Evolutionary conservation across 2,113 vertebrate species (phyloP).

Genomic region (Pavo muticus): DNA sequence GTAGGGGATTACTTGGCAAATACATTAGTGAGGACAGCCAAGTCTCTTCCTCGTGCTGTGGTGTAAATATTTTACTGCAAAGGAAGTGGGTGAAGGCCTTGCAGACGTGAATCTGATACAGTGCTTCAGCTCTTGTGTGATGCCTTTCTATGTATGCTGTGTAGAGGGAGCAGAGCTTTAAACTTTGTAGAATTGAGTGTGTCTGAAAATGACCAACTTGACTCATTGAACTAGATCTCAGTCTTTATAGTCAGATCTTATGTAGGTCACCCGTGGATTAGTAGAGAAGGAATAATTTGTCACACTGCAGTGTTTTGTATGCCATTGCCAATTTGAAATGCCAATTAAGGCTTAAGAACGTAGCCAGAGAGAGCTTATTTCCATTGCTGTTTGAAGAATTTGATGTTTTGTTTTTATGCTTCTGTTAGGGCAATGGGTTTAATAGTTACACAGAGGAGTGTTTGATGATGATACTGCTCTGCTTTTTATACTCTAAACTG

Average conservation of each 20-base stretch:
- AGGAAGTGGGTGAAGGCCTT: not conserved
- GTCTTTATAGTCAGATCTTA: not conserved
- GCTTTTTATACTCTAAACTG: not conserved
- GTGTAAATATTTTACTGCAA: not conserved
- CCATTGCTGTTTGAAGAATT: not conserved
- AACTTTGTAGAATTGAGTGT: not conserved
- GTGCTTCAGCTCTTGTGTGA: not conserved
- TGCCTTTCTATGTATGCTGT: not conserved
- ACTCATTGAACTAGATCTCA: not conserved
- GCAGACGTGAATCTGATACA: not conserved
- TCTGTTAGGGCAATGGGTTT: not conserved
- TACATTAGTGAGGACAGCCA: not conserved
- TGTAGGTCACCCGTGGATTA: not conserved
- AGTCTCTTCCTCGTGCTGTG: accelerated
- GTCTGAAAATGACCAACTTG: not conserved
- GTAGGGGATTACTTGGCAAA: not conserved
- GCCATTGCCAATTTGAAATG: not conserved
- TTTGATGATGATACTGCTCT: not conserved
- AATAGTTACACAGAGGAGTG: not conserved
- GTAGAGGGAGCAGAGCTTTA: not conserved
- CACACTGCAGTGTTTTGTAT: not conserved
- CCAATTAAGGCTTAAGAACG: not conserved
- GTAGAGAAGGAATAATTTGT: not conserved
- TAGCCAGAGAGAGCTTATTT: not conserved
- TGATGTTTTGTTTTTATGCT: not conserved